phyloP scores from a whole-genome alignment of 2,888 invertebrate genomes.

The Gryllus longicercus region DNA sequence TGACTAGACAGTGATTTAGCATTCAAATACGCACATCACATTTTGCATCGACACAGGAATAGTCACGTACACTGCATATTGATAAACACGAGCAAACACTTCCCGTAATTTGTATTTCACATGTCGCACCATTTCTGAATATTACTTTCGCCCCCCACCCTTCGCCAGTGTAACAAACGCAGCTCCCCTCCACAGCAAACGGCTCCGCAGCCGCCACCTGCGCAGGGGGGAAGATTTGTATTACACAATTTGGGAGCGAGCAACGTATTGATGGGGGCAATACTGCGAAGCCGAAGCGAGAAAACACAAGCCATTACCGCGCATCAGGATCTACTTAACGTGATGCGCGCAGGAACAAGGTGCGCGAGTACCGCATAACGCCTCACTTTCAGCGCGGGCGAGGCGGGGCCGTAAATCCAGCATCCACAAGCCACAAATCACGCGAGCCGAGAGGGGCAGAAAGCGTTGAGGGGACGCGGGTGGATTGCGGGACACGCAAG shows the following conservation, averaged over 20 bases:
- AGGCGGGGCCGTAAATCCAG: background rate
- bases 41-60: too few relatives aligned
- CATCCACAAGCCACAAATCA: slow-evolving; percentile 8
- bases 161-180: background rate
- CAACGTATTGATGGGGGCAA: background rate
- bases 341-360: background rate
- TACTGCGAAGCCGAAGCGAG: background rate
- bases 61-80: too few relatives aligned
- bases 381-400: too few relatives aligned
- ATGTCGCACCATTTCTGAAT: too few relatives aligned
- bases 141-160: background rate
- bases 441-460: background rate
- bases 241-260: background rate
- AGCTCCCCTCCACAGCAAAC: background rate
- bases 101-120: too few relatives aligned
- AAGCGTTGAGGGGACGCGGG: too few relatives aligned
- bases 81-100: too few relatives aligned
- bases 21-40: too few relatives aligned
- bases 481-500: too few relatives aligned
- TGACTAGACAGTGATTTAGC: too few relatives aligned
- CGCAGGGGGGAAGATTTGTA: background rate
- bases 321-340: background rate
- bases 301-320: background rate
- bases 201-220: background rate
- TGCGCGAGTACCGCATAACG: too few relatives aligned